phyloP scores from a whole-genome alignment of 1,140 invertebrate species.

The Polypedilum vanderplanki region DNA sequence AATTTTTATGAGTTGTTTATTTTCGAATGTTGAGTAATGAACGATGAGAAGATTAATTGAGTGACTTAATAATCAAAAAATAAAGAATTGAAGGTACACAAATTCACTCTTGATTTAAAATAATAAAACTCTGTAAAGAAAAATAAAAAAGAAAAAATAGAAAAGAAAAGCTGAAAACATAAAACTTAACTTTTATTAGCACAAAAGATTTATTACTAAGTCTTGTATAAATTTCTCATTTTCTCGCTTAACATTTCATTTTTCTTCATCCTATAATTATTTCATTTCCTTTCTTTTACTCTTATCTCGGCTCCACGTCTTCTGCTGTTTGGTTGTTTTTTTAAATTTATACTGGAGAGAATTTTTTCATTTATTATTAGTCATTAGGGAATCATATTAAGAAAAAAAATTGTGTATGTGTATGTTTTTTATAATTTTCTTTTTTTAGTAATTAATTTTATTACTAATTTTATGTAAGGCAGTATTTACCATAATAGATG shows the following conservation, averaged over 20 bases:
- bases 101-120: too few species aligned
- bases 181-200: slow-evolving; percentile 14
- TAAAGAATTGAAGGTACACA: too few species aligned
- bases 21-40: too few species aligned
- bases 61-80: too few species aligned
- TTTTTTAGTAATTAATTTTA: slow-evolving; percentile 21
- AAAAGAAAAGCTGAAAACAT: not conserved
- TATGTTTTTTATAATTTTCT: not conserved
- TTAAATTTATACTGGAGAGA: not conserved
- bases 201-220: slow-evolving; percentile 3
- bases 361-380: not conserved
- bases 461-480: slow-evolving; percentile 26
- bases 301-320: not conserved
- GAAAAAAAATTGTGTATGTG: not conserved
- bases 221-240: not conserved
- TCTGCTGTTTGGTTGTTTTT: not conserved
- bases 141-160: not conserved
- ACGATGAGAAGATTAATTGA: too few species aligned
- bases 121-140: not conserved
- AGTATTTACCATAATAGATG: slow-evolving; percentile 20
- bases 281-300: not conserved
- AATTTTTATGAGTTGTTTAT: too few species aligned
- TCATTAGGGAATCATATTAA: slow-evolving; percentile 3
- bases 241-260: not conserved
- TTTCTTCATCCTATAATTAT: not conserved